Base-by-base conservation (phyloP, 2,113 vertebrate species). In the Phylloscopus trochiloides region DNA sequence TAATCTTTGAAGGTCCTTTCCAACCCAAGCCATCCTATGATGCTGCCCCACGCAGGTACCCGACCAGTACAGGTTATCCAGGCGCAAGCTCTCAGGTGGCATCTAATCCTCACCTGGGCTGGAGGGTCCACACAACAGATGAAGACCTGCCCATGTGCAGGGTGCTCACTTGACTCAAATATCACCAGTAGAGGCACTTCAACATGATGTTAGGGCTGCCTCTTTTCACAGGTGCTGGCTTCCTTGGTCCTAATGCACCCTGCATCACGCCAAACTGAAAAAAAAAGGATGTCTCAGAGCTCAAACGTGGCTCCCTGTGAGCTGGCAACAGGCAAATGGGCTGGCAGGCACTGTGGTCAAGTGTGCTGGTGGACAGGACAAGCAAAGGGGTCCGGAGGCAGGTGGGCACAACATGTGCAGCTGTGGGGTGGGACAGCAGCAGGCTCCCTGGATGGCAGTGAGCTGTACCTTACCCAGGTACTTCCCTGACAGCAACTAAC, bases 41-140 rank as follows among this genome's bases (percentile, higher is more conserved):
- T n/a, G 11, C 12, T 42, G 26, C 9, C 20, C 12, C 57, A 47
- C 0, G 0, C n/a, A 71, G 51, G 38, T 28, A 65, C 19, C 19
- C n/a, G 36, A 34, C 38, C 38, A 71, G 38, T 25, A 74, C 4
- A 4, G 9, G 5, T 52, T 57, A 61, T 5, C 32, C 74, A 78
- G 61, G 34, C 1, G 13, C 25, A 70, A 57, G 28, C n/a, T 70
- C 59, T 12, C 21, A 36, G 38, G 29, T 2, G 3, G 48, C 48
- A 75, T 8, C 22, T 50, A 34, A 59, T 65, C 36, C 61, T 77
- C 65, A 84, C 50, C 65, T 32, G 13, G 51, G 19, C 72, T 79
- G 50, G 31, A 76, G 9, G 17, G 14, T 57, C 16, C 47, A 38
- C 24, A 65, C 29, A 80, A 31, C 4, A 24, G 29, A 31, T n/a